Evolutionary conservation across 2,797 vertebrate genomes (phyloP).

Genomic region (Rhadinocentrus ornatus): DNA sequence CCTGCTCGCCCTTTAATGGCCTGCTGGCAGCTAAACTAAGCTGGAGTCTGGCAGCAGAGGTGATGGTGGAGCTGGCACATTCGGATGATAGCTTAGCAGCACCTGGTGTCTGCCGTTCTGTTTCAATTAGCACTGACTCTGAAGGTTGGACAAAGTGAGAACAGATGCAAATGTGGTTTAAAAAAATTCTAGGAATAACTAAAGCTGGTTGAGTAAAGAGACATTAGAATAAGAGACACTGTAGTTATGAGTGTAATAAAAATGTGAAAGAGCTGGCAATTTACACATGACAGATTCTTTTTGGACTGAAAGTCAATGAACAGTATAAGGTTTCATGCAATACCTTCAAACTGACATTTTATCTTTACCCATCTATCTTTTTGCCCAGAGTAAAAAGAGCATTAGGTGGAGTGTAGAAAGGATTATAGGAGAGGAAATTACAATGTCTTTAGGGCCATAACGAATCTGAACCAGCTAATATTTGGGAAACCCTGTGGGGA

Average conservation of each 20-base stretch:
- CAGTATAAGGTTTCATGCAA: too few species aligned
- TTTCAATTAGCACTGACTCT: slow-evolving; percentile 29
- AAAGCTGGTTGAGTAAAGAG: not conserved
- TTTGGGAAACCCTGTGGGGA: not conserved
- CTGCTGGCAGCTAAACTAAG: slow-evolving; percentile 48
- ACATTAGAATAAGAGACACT: not conserved
- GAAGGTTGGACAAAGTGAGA: not conserved
- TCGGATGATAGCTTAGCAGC: slow-evolving; percentile 16
- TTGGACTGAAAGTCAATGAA: slow-evolving; percentile 3
- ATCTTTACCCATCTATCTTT: too few species aligned
- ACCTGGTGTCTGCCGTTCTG: slow-evolving; percentile 30
- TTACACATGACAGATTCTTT: not conserved
- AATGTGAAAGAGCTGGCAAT: not conserved
- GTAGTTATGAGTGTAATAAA: too few species aligned
- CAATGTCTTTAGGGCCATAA: slow-evolving; percentile 22
- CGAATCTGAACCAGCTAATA: slow-evolving; percentile 15
- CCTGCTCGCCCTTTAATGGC: slow-evolving; percentile 48
- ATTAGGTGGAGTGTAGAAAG: not conserved
- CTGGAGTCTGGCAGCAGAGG: slow-evolving; percentile 44
- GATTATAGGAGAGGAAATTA: slow-evolving; percentile 28
- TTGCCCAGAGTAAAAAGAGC: too few species aligned
- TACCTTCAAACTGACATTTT: not conserved
- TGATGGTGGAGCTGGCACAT: slow-evolving; percentile 22
- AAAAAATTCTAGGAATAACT: not conserved
- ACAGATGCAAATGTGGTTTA: not conserved